Conservation (phyloP, 2,888 invertebrate species). For the Metacarcinus magister region DNA sequence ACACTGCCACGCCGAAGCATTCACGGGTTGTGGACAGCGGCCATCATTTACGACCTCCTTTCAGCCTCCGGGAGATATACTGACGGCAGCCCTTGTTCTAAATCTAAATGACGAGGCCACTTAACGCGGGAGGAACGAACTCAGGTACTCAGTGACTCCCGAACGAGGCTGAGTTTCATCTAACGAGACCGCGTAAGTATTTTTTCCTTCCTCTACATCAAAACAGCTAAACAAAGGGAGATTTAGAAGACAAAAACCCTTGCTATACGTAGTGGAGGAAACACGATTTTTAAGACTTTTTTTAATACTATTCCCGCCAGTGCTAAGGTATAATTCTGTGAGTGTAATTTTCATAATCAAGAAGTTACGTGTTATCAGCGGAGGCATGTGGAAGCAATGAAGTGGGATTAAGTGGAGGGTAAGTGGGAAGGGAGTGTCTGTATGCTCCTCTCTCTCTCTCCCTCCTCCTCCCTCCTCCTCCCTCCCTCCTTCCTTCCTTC, state of each 20-base stretch:
- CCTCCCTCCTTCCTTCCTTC: neutral
- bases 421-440: conserved; percentile 46
- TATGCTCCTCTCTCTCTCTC: neutral
- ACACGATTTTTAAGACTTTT: neutral
- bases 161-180: neutral
- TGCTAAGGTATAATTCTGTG: neutral
- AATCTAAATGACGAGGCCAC: conserved; percentile 29
- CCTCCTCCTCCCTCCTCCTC: neutral
- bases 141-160: neutral
- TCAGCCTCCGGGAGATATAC: conserved; percentile 37
- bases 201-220: too few relatives aligned
- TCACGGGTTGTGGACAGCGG: conserved; percentile 51
- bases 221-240: too few relatives aligned
- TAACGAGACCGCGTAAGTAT: neutral
- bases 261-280: too few relatives aligned
- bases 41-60: conserved; percentile 46
- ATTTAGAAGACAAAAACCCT: too few relatives aligned
- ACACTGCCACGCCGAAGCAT: conserved; percentile 51
- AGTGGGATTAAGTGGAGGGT: conserved; percentile 33
- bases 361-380: conserved; percentile 13
- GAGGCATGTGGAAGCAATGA: conserved; percentile 35
- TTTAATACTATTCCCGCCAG: neutral
- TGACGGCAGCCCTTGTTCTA: conserved; percentile 22
- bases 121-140: conserved; percentile 38
- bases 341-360: conserved; percentile 37